Conservation (phyloP, 2,797 vertebrate genomes). For the Enteromius treurensis region DNA sequence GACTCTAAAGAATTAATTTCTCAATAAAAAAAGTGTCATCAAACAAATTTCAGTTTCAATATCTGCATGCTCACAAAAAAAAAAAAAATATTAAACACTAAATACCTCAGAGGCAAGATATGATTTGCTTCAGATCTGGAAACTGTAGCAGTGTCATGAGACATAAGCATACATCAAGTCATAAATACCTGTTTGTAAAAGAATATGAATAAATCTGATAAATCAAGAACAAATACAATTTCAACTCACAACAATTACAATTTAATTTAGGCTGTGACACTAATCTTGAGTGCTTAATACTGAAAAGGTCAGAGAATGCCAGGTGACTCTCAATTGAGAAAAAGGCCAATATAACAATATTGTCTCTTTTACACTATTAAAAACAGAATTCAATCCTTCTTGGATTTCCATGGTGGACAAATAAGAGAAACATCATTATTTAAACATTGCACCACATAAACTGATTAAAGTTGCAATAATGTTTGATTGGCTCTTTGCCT, state of each 20-base stretch:
- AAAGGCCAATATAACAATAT: not conserved
- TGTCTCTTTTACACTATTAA: not conserved
- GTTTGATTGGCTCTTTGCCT: not conserved
- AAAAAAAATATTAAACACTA: too few relatives aligned
- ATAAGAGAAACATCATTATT: not conserved
- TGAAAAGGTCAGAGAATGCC: not conserved
- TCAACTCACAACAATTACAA: too few relatives aligned
- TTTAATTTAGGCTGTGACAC: not conserved
- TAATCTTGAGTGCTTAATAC: not conserved
- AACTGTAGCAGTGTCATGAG: too few relatives aligned
- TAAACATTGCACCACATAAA: not conserved
- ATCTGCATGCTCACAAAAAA: not conserved
- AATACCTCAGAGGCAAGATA: too few relatives aligned
- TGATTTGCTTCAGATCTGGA: too few relatives aligned
- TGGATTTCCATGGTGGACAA: not conserved
- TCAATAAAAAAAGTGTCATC: not conserved
- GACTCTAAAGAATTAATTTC: not conserved
- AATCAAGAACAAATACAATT: too few relatives aligned
- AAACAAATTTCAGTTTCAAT: not conserved
- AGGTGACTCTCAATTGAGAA: not conserved
- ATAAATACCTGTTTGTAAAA: too few relatives aligned
- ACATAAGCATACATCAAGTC: too few relatives aligned
- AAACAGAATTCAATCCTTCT: not conserved
- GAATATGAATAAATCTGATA: too few relatives aligned
- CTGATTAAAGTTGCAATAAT: not conserved